Evolutionary conservation across 37 sponge, comb jelly and placozoan species (phyloP).

Genomic region (Spongilla lacustris): DNA sequence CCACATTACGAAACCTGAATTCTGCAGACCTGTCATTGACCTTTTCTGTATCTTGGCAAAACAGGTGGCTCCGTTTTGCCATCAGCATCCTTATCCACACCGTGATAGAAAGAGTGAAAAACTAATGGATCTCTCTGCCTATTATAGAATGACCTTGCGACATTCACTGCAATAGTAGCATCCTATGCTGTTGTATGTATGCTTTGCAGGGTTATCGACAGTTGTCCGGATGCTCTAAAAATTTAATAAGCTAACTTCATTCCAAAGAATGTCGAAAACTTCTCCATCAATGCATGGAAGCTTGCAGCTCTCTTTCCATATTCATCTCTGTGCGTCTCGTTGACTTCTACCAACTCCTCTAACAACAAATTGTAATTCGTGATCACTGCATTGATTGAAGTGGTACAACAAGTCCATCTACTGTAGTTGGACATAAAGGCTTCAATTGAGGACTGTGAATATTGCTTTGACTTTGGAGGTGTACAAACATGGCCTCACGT

Average conservation of each 20-base stretch:
- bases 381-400: constrained; percentile 27
- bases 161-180: constrained; percentile 23
- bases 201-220: constrained; percentile 45
- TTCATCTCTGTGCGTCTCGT: constrained; percentile 19
- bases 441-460: constrained; percentile 19
- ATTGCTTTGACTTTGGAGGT: too few species aligned
- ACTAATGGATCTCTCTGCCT: constrained; percentile 32
- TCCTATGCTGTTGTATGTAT: constrained; percentile 55
- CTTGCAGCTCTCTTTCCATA: constrained; percentile 43
- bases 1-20: background rate
- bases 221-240: constrained; percentile 62
- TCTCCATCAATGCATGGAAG: constrained; percentile 32
- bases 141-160: constrained; percentile 20
- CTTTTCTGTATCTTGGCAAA: constrained; percentile 25
- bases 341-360: constrained; percentile 25
- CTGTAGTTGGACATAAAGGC: constrained; percentile 52
- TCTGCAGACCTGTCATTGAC: background rate
- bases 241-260: constrained; percentile 59
- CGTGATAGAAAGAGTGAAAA: too few species aligned
- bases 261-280: constrained; percentile 71
- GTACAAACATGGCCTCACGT: too few species aligned
- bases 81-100: background rate
- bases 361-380: constrained; percentile 28
- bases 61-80: constrained; percentile 26
- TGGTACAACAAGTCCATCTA: constrained; percentile 8